Evolutionary conservation across 1,140 invertebrate species (phyloP).

Genomic region (Zaprionus ghesquierei): DNA sequence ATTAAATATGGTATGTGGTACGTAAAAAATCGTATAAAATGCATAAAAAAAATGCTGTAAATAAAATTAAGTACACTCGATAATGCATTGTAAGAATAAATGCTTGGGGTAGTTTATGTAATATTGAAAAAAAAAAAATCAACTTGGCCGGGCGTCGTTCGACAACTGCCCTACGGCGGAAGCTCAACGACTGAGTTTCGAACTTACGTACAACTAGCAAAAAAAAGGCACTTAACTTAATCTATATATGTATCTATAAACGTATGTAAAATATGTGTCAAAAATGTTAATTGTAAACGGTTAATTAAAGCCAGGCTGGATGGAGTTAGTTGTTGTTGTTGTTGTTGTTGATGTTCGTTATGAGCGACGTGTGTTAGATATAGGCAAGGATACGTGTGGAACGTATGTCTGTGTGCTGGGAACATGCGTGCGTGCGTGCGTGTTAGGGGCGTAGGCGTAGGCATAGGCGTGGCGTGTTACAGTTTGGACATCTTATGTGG

Average conservation of each 20-base stretch:
- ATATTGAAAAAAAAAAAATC: slow-evolving; percentile 20
- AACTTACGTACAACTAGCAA: slow-evolving; percentile 35
- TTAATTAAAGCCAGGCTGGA: slow-evolving; percentile 33
- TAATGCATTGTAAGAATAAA: slow-evolving; percentile 35
- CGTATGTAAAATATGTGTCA: neutral
- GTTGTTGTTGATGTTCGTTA: slow-evolving; percentile 25
- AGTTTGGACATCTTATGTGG: slow-evolving; percentile 68
- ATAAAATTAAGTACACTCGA: slow-evolving; percentile 38
- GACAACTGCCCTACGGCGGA: slow-evolving; percentile 59
- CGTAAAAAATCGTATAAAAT: slow-evolving; percentile 29
- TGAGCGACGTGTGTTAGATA: slow-evolving; percentile 41
- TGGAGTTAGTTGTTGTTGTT: slow-evolving; percentile 29
- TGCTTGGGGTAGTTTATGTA: slow-evolving; percentile 17
- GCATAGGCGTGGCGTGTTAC: slow-evolving; percentile 42
- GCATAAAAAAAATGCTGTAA: slow-evolving; percentile 41
- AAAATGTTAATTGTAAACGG: neutral
- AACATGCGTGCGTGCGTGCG: slow-evolving; percentile 23
- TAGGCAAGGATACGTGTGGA: slow-evolving; percentile 46
- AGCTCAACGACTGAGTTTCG: slow-evolving; percentile 69
- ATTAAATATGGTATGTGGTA: slow-evolving; percentile 12
- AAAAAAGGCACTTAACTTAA: slow-evolving; percentile 20
- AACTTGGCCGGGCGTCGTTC: slow-evolving; percentile 56
- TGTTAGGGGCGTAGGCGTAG: slow-evolving; percentile 8
- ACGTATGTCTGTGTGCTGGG: slow-evolving; percentile 42
- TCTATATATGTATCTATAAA: neutral